Conservation (phyloP, 1,140 invertebrate genomes). For the Euwallacea fornicatus region DNA sequence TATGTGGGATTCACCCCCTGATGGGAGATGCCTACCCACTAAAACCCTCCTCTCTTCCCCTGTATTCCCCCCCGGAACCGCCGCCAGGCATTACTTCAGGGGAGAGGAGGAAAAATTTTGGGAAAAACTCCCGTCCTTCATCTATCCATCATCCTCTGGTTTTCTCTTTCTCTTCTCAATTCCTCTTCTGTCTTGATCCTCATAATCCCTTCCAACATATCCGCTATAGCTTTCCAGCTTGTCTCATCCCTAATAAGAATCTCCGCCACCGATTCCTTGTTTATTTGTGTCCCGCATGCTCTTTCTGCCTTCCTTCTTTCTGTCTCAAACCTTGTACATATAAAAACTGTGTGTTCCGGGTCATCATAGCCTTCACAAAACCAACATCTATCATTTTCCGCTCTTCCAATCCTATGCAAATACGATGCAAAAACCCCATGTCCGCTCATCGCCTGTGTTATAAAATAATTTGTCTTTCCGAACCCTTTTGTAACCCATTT, state of each 20-base stretch:
- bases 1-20: neutral
- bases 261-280: neutral
- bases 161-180: neutral
- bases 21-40: neutral
- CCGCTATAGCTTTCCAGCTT: neutral
- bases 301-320: neutral
- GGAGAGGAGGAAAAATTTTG: neutral
- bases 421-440: slow-evolving; percentile 31
- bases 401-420: neutral
- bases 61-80: no score
- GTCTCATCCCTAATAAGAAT: neutral
- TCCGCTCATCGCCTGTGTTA: slow-evolving; percentile 28
- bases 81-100: no score
- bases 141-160: neutral
- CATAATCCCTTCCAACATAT: neutral
- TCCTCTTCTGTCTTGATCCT: neutral
- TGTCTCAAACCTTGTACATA: neutral
- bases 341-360: slow-evolving; percentile 10
- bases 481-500: slow-evolving; percentile 7
- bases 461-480: slow-evolving; percentile 6
- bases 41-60: no score
- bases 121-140: neutral
- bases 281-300: neutral
- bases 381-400: neutral
- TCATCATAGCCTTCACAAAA: slow-evolving; percentile 1